Evolutionary conservation across 35 echinoderm and acorn worm species (phyloP), one percentile per base, ranked within the genome.

Genomic region (Patiria miniata): DNA sequence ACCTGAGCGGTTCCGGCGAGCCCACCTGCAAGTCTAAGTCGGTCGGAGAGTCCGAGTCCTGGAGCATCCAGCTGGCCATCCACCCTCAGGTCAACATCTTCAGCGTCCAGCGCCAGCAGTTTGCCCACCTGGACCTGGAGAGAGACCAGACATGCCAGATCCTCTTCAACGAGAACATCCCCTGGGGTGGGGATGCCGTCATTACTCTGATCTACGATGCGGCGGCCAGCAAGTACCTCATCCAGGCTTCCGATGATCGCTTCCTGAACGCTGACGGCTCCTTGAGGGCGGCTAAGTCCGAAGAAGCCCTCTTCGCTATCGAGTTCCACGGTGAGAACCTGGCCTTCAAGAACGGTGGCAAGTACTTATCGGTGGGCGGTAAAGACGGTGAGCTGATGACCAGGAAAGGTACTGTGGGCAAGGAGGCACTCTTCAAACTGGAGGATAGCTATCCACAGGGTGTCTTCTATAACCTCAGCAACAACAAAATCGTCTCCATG

Each of bases 401-500:
- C 8, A 53, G 53, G 51, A 87, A 87, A 38, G 54, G 53, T 1
- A 47, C 73, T 7, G 39, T 53, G 14, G 68, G 73, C 7, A 51
- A 77, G 36, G 86, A 87, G 44, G 73, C 51, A 18, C 26, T 87
- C 1, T 53, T 87, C 40, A 14, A 36, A 2, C 50, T 87, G 29
- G 86, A 87, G 37, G 86, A 87, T 30, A 87, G 86, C 54, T 39
- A 39, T 56, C 86, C 86, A 1, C 86, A 87, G 37, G 86, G 86
- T 39, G 26, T 87, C 16, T 79, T 79, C 77, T 39, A 36, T 51
- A 44, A 39, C 15, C 53, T 84, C n/a, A 40, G 77, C n/a, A 87
- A 87, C 47, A 78, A 57, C 22, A 79, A 87, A 53, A 36, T 51
- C 28, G 73, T 87, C 18, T 87, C 86, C 37, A 69, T 78, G 23